Conservation (phyloP, 1,140 invertebrate species). For the Aricia agestis region DNA sequence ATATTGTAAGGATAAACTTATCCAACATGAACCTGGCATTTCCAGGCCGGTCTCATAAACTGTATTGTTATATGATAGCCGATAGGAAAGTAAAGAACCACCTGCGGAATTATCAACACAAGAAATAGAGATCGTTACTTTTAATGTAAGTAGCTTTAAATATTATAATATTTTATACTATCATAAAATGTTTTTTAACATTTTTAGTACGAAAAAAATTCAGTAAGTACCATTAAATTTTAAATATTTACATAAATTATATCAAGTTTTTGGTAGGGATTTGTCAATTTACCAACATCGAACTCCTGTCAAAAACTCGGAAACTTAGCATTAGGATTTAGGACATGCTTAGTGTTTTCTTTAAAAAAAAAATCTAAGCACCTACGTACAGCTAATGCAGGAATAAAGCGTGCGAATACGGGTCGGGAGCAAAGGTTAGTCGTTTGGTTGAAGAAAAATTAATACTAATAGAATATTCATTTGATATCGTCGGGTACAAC, state of each 20-base stretch:
- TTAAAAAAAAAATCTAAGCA: not conserved
- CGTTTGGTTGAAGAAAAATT: not conserved
- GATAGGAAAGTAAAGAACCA: not conserved
- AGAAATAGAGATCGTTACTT: not conserved
- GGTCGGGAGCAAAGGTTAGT: not conserved
- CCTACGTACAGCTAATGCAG: not conserved
- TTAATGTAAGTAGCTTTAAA: too few relatives aligned
- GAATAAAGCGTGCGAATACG: not conserved
- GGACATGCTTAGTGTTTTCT: not conserved
- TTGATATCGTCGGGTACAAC: not conserved
- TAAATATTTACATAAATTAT: too few relatives aligned
- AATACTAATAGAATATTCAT: conserved; percentile 4
- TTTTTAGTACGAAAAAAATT: too few relatives aligned
- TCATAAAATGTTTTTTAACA: too few relatives aligned
- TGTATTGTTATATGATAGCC: not conserved
- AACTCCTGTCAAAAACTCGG: too few relatives aligned
- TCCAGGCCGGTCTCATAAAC: not conserved
- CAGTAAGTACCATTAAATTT: too few relatives aligned
- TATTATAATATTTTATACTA: too few relatives aligned
- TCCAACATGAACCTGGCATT: not conserved
- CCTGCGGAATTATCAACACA: not conserved
- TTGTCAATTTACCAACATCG: too few relatives aligned
- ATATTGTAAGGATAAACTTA: not conserved
- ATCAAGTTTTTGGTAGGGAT: too few relatives aligned
- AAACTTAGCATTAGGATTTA: too few relatives aligned